Conservation (phyloP, 2,888 invertebrate species). For the Lobophora halterata region DNA sequence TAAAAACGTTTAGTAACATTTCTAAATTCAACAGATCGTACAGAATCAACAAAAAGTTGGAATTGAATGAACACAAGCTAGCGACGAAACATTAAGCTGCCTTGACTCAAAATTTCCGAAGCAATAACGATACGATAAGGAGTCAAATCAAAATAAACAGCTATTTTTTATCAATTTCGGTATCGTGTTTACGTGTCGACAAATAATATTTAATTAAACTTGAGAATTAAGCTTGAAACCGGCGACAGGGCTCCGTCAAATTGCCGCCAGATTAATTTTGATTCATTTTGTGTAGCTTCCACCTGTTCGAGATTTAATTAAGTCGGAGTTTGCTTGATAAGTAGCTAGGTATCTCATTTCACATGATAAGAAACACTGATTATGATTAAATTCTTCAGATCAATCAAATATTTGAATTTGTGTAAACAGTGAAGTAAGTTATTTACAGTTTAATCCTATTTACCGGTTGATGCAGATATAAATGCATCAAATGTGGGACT, state of each 20-base stretch:
- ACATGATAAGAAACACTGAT: constrained; percentile 44
- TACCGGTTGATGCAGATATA: no score
- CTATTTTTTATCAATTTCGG: constrained; percentile 33
- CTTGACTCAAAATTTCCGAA: neutral
- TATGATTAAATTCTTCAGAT: constrained; percentile 65
- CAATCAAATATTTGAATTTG: no score
- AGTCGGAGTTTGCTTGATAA: constrained; percentile 60
- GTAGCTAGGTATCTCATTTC: constrained; percentile 69
- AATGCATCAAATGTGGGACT: no score
- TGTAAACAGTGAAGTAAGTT: no score
- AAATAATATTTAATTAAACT: constrained; percentile 63
- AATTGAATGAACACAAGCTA: no score
- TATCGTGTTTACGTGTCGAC: constrained; percentile 38
- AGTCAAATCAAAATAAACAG: constrained; percentile 13
- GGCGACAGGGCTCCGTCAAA: constrained; percentile 59
- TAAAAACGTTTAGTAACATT: no score
- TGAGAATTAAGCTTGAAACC: constrained; percentile 54
- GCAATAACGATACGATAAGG: neutral
- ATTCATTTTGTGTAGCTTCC: constrained; percentile 68
- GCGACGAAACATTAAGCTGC: no score
- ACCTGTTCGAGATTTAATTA: constrained; percentile 77
- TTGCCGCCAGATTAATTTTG: constrained; percentile 73
- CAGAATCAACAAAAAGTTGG: no score
- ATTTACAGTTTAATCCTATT: no score
- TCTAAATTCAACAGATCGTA: no score